Conservation (phyloP, 2,113 vertebrate species). For the Phodopus roborovskii region DNA sequence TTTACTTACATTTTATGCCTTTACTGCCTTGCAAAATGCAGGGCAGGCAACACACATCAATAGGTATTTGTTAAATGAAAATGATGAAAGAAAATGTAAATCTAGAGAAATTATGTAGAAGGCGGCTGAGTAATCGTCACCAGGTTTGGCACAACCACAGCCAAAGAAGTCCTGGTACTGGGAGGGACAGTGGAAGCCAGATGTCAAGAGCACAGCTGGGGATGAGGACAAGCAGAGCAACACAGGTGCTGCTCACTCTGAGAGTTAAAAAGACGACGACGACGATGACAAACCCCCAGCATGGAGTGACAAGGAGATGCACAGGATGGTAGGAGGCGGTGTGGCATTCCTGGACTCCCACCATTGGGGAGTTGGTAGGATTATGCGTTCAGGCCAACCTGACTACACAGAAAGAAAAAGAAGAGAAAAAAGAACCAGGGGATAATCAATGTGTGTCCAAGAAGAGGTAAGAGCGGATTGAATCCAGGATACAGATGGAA, state of each 20-base stretch:
- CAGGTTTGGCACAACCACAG: background rate
- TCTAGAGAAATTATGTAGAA: constrained; percentile 25
- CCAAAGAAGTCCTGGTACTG: background rate
- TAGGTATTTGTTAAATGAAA: constrained; percentile 54
- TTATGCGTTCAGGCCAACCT: background rate
- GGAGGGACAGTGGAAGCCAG: background rate
- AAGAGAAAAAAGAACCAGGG: background rate
- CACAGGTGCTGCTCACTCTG: background rate
- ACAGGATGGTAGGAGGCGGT: background rate
- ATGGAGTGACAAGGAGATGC: background rate
- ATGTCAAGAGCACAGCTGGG: background rate
- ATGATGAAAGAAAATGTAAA: constrained; percentile 19
- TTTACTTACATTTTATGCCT: constrained; percentile 43
- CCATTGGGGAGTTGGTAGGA: background rate
- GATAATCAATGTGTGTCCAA: background rate
- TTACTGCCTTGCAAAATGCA: constrained; percentile 10
- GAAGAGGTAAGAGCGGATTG: background rate
- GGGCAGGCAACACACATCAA: background rate
- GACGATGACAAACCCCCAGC: background rate
- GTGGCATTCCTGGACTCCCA: background rate
- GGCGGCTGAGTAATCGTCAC: background rate
- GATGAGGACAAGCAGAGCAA: background rate
- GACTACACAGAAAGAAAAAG: background rate
- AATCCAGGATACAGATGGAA: background rate
- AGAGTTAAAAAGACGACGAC: too few species aligned